Percentiles rank a stretch among this genome's conserved stretches.
These are phyloP conservation scores for Anthrax anthrax DNA, from an alignment of 2,888 invertebrate genomes.

Conservation along the genomic window DNA sequence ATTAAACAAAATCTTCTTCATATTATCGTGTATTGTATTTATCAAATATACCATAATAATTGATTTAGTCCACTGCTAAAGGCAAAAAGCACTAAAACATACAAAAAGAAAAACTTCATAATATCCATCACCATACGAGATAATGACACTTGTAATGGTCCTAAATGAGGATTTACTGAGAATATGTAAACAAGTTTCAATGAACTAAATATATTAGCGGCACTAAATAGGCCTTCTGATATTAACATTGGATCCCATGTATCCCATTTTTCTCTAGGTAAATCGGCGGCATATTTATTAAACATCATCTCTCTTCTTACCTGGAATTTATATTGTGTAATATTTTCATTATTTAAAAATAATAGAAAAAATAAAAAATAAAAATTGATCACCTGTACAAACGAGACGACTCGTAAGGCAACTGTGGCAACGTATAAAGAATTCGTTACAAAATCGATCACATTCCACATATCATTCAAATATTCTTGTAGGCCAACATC, in stretches of 20 bases:
- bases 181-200: slow-evolving; percentile 95
- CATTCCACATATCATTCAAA: slow-evolving; percentile 98
- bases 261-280: slow-evolving; percentile 85
- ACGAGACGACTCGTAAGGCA: slow-evolving; percentile 84
- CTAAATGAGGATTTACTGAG: slow-evolving; percentile 93
- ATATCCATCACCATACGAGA: slow-evolving; percentile 92
- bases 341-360: too few species aligned
- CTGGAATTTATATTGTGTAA: slow-evolving; percentile 34
- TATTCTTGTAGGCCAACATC: slow-evolving; percentile 94
- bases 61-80: slow-evolving; percentile 72
- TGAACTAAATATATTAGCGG: slow-evolving; percentile 95
- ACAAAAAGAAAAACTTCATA: slow-evolving; percentile 90
- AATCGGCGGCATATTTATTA: slow-evolving; percentile 43
- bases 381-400: slow-evolving; percentile 47
- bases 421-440: slow-evolving; percentile 95
- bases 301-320: slow-evolving; percentile 58
- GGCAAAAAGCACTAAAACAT: slow-evolving; percentile 81
- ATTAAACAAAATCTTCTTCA: too few species aligned
- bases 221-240: slow-evolving; percentile 94
- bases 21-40: too few species aligned
- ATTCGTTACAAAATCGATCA: slow-evolving; percentile 97
- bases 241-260: slow-evolving; percentile 96
- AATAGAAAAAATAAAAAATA: background rate
- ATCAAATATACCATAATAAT: slow-evolving; percentile 24
- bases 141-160: slow-evolving; percentile 88